Conservation (phyloP, 2,888 invertebrate species). For the Rutpela maculata region DNA sequence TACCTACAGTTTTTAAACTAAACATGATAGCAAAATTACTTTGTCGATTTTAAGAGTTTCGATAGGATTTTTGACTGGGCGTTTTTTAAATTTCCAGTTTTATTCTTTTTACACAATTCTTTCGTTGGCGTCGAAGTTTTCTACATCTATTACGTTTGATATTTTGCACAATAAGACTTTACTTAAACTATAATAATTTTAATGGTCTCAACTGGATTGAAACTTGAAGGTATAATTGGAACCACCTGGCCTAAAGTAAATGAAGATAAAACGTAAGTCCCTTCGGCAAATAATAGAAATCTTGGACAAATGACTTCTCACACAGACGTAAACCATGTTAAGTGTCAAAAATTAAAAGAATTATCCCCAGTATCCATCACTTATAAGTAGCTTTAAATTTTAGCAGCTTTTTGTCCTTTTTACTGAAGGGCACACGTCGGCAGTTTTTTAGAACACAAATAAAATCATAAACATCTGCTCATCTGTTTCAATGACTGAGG, state of each 20-base stretch:
- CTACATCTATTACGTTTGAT: no score
- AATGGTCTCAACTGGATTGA: neutral
- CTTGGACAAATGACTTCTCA: constrained; percentile 8
- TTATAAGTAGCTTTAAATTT: constrained; percentile 38
- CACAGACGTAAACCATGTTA: constrained; percentile 12
- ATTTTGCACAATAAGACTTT: neutral
- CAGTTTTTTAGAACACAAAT: constrained; percentile 19
- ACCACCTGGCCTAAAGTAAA: neutral
- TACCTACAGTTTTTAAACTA: no score
- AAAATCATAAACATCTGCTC: constrained; percentile 40
- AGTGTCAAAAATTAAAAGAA: constrained; percentile 39
- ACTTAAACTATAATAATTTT: neutral
- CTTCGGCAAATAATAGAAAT: constrained; percentile 23
- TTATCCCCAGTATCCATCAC: constrained; percentile 29
- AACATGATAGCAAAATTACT: no score
- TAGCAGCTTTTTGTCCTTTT: constrained; percentile 31
- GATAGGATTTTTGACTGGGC: no score
- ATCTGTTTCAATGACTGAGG: constrained; percentile 18
- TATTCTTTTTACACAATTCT: no score
- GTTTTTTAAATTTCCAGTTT: no score
- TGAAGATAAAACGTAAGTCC: neutral
- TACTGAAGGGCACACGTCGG: constrained; percentile 31
- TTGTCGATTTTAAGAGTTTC: no score
- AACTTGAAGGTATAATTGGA: neutral
- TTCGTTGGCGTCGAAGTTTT: no score